Base-by-base conservation (phyloP, 2,113 vertebrate species). In the Setophaga kirtlandii region DNA sequence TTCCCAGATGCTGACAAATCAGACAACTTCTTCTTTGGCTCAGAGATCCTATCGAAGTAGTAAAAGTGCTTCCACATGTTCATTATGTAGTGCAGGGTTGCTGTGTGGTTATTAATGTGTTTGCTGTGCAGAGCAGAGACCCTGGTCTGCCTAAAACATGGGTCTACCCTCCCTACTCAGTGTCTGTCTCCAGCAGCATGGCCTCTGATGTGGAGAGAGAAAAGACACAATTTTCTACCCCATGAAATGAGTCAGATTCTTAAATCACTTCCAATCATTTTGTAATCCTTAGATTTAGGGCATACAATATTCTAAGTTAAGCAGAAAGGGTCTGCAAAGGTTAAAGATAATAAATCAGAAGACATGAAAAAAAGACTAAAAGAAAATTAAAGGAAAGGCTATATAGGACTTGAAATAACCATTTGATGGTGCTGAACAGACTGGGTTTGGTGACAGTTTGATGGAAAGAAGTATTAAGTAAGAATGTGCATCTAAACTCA, bases 1-100 rank as follows among this genome's bases (percentile, higher is more conserved):
- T 89, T 94, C 92, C 90, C 95, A 97, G 92, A 96, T 97, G 96
- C 94, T 94, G 90, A 97, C 92, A 97, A 97, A 95, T 95, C 96
- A 92, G 92, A 92, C 92, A 87, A 95, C 83, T 94, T 90, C 86
- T 93, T 90, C 90, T 84, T 89, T 95, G 93, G 91, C 91, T 95
- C 47, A 3, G 56, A 91, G 86, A 92, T 67, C 60, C 88, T 90
- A 87, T 91, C 75, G 4, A 79, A 89, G 86, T 7, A 83, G 55
- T 80, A 59, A 95, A 97, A 96, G 83, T 96, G 75, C 86, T 97
- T 96, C 96, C 96, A 96, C 80, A 95, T 96, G 96, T 93, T 97
- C 80, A 86, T 94, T 95, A 95, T 83, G 50, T 13, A 84, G 81
- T n/a, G 35, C 63, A 92, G 90, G 41, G 33, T 47, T 93, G 74